phyloP scores from a whole-genome alignment of 2,888 invertebrate genomes.

The Heliconius erato region DNA sequence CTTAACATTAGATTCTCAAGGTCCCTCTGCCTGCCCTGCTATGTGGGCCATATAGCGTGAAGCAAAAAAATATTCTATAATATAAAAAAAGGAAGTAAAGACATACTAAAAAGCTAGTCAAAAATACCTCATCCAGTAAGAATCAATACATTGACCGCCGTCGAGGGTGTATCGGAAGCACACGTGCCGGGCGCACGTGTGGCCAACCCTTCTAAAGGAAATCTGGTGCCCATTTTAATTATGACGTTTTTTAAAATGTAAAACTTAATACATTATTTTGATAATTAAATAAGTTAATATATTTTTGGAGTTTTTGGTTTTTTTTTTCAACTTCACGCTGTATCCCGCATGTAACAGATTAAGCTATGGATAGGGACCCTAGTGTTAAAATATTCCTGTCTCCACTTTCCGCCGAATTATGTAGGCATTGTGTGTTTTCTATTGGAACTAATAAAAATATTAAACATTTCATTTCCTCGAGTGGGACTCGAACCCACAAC shows the following conservation, averaged over 20 bases:
- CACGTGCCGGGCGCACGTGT: constrained; percentile 57
- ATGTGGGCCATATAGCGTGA: not conserved
- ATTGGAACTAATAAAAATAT: too few relatives aligned
- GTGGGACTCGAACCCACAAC: too few relatives aligned
- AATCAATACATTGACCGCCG: constrained; percentile 36
- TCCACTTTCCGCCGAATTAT: too few relatives aligned
- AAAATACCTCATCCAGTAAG: constrained; percentile 35
- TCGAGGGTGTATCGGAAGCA: constrained; percentile 55
- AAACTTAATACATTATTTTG: not conserved
- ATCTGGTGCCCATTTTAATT: constrained; percentile 48
- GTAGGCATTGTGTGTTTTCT: too few relatives aligned
- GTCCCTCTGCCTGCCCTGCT: not conserved
- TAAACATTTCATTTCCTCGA: too few relatives aligned
- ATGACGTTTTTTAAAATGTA: not conserved
- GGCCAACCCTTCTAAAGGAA: constrained; percentile 56
- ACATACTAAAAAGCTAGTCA: not conserved
- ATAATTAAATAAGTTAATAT: not conserved
- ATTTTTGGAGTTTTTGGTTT: not conserved
- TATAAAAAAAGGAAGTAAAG: not conserved
- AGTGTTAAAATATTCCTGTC: too few relatives aligned
- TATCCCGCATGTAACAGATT: too few relatives aligned
- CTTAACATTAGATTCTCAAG: not conserved
- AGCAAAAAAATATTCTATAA: not conserved
- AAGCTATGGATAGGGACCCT: too few relatives aligned
- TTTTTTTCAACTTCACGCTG: too few relatives aligned